Evolutionary conservation across 92 coral and sea anemone genomes (phyloP), one percentile per base, ranked within the genome.

Genomic region (Porites evermanni): DNA sequence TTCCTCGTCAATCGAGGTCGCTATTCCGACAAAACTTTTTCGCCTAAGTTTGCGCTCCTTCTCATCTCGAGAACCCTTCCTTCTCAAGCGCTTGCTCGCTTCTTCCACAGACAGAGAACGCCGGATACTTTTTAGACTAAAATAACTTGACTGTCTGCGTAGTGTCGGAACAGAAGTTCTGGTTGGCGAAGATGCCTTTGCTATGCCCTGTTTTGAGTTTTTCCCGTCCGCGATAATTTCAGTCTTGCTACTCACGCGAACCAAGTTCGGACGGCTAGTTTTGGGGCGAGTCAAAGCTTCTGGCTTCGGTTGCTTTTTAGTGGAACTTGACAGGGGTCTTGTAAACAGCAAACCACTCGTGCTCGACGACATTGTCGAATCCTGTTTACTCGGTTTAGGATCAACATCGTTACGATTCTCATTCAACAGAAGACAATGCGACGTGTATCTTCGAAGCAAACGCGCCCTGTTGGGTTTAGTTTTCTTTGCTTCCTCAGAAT

Each of bases 251-350:
- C 58, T 17, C 9, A 13, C 44, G 7, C 77, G 38, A 16, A 74
- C 11, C 0, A 78, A 19, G 19, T 59, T 71, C 68, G 75, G 64
- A 20, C 52, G 70, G 18, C 67, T 81, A 12, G 77, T 54, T 70
- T 81, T 69, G 8, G 86, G 78, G 20, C 76, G 77, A 54, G 59
- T 56, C 2, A 58, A 26, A 0, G 64, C 10, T 2, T n/a, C 38
- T 8, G 54, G 75, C 67, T 54, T 70, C 1, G 12, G 54, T 11
- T 70, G 78, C 20, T 81, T 4, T 44, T 74, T 74, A 24, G 64
- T 8, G 16, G 87, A 50, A 47, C 87, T 74, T n/a, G 87, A 83
- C 18, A 74, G 60, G 64, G 87, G 73, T 52, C 87, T 83, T 19
- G 80, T 65, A 73, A 74, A 83, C 63, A 73, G 21, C 64, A 73